Evolutionary conservation across 1,140 invertebrate genomes (phyloP), one percentile per base, ranked within the genome.

Genomic region (Caenorhabditis latens): DNA sequence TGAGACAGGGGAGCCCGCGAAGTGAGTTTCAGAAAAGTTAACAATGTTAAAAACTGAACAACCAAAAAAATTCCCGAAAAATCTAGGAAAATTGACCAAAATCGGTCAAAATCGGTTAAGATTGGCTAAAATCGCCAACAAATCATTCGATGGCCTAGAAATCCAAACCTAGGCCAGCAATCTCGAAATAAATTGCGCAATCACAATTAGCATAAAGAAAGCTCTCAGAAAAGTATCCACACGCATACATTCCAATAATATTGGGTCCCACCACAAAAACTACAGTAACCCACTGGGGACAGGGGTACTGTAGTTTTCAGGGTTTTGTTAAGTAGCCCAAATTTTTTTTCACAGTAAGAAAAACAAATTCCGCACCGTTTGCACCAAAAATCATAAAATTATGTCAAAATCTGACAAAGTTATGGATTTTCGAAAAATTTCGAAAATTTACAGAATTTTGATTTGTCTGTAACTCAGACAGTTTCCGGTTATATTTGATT

Each of bases 111-210:
- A 53, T 53, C 16, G n/a, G 57, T 19, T 8, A 4, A 58, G 5
- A n/a, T 21, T 1, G 4, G 2, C 19, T 9, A 21, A 58, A 58
- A 58, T 21, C 14, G 57, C n/a, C 16, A 3, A 53, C 2, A 53
- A 11, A 11, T 8, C 2, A n/a, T 40, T 63, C 40, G 61, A 21
- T 32, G 24, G 4, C 61, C 61, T 63, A 63, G 61, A 63, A 63
- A 63, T 11, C 61, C 61, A 63, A 63, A 63, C 19, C 61, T 63
- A 63, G 61, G 19, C 61, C 61, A 13, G 4, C 24, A 63, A 63
- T 7, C 61, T 21, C 19, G 4, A 63, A 63, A 11, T 9, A 24
- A 40, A 9, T 24, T 24, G 4, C 8, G 2, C 3, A 11, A 32
- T 63, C 2, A 11, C 4, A 13, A 0, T 63, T 13, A 32, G 61